Evolutionary conservation across 2,888 invertebrate genomes (phyloP), one percentile per base, ranked within the genome.

Genomic region (Gibbula magus): DNA sequence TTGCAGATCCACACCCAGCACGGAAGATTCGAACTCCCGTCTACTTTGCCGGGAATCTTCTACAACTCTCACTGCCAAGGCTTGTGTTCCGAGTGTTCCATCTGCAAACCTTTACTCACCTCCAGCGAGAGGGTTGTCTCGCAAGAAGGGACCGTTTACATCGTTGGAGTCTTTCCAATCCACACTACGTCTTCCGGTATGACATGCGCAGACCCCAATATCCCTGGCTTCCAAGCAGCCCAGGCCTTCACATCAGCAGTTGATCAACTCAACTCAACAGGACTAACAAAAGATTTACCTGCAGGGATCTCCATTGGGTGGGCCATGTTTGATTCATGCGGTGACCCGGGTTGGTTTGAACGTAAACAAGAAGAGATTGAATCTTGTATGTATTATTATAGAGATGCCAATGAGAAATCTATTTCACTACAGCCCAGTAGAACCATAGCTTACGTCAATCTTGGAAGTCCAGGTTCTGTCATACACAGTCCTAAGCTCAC

Each of bases 111-210:
- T 0, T 16, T 39, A 22, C 45, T 32, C 20, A 52, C 79, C 1
- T 81, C 82, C 10, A 61, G 73, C 0, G 80, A 75, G 52, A 79
- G 52, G 29, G 45, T 83, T 2, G 79, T 82, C 56, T 20, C 61
- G 0, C 56, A 79, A 16, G 56, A 80, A 25, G 84, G 82, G 1
- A 82, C 83, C 20, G 53, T 81, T 0, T 78, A 75, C 45, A 75
- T 86, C 32, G 81, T 81, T 7, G 86, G 84, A 7, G 67, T 84
- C 5, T 83, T 86, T 16, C 86, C 87, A n/a, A 75, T 87, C 2
- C 81, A 82, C 35, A 35, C 18, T 18, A 80, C 78, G n/a, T 16
- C 75, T 18, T 66, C 79, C 8, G 29, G 32, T 18, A 75, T 61
- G 4, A 39, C 29, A 56, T 56, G 79, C 20, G 74, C 52, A 10